phyloP scores from a whole-genome alignment of 2,113 vertebrate species.

The Neogobius melanostomus region DNA sequence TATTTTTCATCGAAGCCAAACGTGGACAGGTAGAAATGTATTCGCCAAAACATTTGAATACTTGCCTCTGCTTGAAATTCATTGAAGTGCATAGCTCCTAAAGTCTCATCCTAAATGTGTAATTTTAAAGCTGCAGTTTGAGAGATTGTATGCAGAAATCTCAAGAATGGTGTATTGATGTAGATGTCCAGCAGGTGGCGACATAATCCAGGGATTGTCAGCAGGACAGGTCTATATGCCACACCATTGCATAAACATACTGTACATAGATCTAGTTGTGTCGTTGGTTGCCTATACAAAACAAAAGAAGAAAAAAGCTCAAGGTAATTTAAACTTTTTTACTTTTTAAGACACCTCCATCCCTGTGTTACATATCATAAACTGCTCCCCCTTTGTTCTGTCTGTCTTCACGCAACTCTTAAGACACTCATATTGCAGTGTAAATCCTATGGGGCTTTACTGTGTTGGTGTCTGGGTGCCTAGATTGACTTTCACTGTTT shows the following conservation, averaged over 20 bases:
- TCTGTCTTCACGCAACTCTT: conserved; percentile 44
- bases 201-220: conserved; percentile 39
- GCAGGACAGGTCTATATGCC: not conserved
- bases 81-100: too few relatives aligned
- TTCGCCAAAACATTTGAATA: too few relatives aligned
- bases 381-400: conserved; percentile 33
- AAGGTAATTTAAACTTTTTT: conserved; percentile 1
- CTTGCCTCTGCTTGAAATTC: too few relatives aligned
- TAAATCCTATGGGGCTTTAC: conserved; percentile 60
- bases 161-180: conserved; percentile 13
- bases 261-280: too few relatives aligned
- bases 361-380: not conserved
- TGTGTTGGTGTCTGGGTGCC: conserved; percentile 52
- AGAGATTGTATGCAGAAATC: not conserved
- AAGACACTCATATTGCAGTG: conserved; percentile 50
- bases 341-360: not conserved
- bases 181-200: conserved; percentile 54
- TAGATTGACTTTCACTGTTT: conserved; percentile 59
- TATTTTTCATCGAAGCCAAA: too few relatives aligned
- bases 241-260: too few relatives aligned
- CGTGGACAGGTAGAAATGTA: too few relatives aligned
- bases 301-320: not conserved
- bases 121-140: not conserved
- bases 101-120: too few relatives aligned
- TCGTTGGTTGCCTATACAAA: too few relatives aligned